A percentile compares a stretch with the other conserved stretches of the same genome.
Evolutionary conservation across 2,888 invertebrate species (phyloP).

Genomic region (Bhutanitis thaidina): DNA sequence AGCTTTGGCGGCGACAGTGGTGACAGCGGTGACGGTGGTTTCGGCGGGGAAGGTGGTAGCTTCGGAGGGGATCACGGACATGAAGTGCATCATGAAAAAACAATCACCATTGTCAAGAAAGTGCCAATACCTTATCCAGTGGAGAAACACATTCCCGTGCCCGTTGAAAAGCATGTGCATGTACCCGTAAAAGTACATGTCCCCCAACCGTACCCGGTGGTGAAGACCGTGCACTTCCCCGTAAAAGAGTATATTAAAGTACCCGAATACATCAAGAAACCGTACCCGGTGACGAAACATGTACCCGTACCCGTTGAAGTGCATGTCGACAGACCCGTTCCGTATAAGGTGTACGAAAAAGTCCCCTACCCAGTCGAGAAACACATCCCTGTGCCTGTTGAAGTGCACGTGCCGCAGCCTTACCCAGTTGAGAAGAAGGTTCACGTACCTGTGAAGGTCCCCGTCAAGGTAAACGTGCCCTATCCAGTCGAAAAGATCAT

Average conservation of each 20-base stretch:
- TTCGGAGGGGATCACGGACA: slow-evolving; percentile 35
- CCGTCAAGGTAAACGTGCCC: slow-evolving; percentile 86
- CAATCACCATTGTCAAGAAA: slow-evolving; percentile 84
- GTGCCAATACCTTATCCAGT: slow-evolving; percentile 87
- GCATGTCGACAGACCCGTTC: slow-evolving; percentile 83
- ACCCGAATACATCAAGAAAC: slow-evolving; percentile 83
- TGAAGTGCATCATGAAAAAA: slow-evolving; percentile 74
- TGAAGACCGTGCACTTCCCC: slow-evolving; percentile 83
- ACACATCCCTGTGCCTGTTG: slow-evolving; percentile 83
- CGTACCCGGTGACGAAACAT: slow-evolving; percentile 84
- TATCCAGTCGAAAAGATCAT: slow-evolving; percentile 87
- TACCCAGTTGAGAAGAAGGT: slow-evolving; percentile 86
- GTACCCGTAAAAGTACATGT: slow-evolving; percentile 85
- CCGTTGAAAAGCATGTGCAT: slow-evolving; percentile 84
- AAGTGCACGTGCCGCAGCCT: slow-evolving; percentile 85
- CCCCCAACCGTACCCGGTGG: slow-evolving; percentile 85
- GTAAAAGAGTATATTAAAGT: slow-evolving; percentile 84
- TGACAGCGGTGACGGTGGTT: slow-evolving; percentile 33
- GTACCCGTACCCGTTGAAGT: slow-evolving; percentile 84
- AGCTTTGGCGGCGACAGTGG: slow-evolving; percentile 31
- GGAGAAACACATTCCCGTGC: slow-evolving; percentile 83
- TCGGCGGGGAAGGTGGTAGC: slow-evolving; percentile 32
- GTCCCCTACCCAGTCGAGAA: slow-evolving; percentile 87
- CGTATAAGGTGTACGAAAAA: slow-evolving; percentile 80
- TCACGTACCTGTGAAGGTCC: slow-evolving; percentile 83